Conservation (phyloP, 2,113 vertebrate genomes). For the Rhabdornis inornatus region DNA sequence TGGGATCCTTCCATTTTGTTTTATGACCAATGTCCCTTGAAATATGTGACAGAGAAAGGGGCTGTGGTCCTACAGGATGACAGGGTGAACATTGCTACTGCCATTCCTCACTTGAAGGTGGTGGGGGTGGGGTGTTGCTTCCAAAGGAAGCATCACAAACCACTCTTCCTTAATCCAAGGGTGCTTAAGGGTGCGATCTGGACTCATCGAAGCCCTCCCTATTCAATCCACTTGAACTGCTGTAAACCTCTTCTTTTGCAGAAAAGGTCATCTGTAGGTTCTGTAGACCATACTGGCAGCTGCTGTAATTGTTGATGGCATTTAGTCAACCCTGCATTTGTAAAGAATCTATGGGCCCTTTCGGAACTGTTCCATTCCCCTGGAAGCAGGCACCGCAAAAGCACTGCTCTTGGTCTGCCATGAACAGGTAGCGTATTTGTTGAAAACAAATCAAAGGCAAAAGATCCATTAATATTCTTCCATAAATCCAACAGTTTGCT, state of each 20-base stretch:
- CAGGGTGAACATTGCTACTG: neutral
- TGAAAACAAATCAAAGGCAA: slow-evolving; percentile 5
- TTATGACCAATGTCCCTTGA: neutral
- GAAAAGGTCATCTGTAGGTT: neutral
- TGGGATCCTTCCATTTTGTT: neutral
- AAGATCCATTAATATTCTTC: neutral
- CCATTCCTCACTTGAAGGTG: neutral
- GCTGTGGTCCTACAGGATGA: neutral
- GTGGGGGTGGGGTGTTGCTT: neutral
- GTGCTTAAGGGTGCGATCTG: neutral
- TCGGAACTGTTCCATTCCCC: neutral
- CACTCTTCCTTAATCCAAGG: neutral
- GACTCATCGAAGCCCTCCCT: neutral
- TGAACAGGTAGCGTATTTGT: neutral
- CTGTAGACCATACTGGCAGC: neutral
- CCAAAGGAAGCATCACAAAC: neutral
- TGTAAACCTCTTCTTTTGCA: neutral
- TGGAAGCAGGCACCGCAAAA: neutral
- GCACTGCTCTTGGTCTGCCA: neutral
- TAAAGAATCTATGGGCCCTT: neutral
- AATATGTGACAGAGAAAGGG: neutral
- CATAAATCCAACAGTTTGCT: neutral
- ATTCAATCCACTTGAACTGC: neutral
- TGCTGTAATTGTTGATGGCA: neutral
- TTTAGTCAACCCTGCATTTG: neutral